Conservation (phyloP, 2,888 invertebrate species). For the Cosmorhoe ocellata region DNA sequence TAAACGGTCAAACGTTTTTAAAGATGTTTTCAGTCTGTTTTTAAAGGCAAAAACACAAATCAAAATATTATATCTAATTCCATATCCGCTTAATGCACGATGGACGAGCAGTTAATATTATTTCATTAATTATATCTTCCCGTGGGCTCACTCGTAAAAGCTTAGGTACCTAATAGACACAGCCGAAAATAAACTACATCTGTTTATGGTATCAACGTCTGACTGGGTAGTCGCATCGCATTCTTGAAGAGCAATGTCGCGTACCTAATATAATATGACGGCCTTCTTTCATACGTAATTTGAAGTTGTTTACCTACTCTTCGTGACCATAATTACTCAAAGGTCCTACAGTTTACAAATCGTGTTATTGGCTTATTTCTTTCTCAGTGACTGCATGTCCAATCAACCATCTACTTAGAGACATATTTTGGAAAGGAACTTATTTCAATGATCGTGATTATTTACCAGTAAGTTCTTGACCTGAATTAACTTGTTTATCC, state of each 20-base stretch:
- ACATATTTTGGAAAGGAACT: constrained; percentile 3
- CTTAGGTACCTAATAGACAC: constrained; percentile 56
- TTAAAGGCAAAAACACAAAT: constrained; percentile 39
- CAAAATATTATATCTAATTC: constrained; percentile 51
- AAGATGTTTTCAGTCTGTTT: not conserved
- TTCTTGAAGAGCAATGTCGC: constrained; percentile 11
- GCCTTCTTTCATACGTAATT: no score
- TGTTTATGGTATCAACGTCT: constrained; percentile 57
- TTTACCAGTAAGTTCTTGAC: constrained; percentile 35
- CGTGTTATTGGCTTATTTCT: no score
- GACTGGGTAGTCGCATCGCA: constrained; percentile 37
- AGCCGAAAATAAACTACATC: constrained; percentile 66
- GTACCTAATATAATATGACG: not conserved
- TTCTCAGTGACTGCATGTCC: no score
- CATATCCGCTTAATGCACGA: constrained; percentile 57
- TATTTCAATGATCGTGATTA: constrained; percentile 12
- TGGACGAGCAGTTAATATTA: constrained; percentile 67
- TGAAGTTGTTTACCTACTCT: no score
- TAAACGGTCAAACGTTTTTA: no score
- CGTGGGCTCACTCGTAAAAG: constrained; percentile 62
- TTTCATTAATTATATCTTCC: constrained; percentile 74
- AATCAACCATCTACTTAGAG: no score
- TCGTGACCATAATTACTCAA: no score
- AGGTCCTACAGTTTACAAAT: no score
- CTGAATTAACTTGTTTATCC: constrained; percentile 35